These are phyloP conservation scores for Cricetomys ansorgei DNA, from an alignment of 2,113 vertebrate genomes.

Conservation along the genomic window DNA sequence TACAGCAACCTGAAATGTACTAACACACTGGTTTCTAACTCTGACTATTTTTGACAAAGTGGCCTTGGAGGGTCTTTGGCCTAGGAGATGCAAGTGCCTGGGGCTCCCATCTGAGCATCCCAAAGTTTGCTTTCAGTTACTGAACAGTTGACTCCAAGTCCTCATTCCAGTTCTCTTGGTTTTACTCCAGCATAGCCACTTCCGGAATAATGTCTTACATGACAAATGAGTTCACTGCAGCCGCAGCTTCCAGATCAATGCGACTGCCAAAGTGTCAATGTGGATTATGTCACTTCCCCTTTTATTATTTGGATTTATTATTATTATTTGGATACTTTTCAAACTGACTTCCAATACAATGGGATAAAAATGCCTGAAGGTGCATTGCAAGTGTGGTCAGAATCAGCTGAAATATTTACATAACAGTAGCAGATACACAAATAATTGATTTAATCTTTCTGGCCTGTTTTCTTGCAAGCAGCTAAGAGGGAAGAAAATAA, in stretches of 20 bases:
- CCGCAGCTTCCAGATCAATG: not conserved
- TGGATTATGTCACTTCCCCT: constrained; percentile 38
- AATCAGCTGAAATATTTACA: not conserved
- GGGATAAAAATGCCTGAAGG: not conserved
- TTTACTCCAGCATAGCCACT: not conserved
- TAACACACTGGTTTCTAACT: not conserved
- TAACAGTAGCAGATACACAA: not conserved
- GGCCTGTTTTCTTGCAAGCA: not conserved
- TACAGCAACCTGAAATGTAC: not conserved
- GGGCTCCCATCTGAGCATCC: not conserved
- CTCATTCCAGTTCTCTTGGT: too few relatives aligned
- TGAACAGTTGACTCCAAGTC: not conserved
- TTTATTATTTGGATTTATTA: too few relatives aligned
- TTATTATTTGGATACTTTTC: not conserved
- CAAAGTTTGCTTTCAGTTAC: not conserved
- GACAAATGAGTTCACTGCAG: not conserved
- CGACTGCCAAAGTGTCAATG: not conserved
- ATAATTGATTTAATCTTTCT: not conserved
- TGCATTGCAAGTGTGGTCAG: not conserved
- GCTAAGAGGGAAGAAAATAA: fast-evolving
- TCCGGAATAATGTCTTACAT: not conserved
- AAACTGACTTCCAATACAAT: not conserved
- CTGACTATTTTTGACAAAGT: not conserved
- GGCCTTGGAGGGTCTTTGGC: not conserved
- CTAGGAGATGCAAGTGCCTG: not conserved